Evolutionary conservation across 1,140 invertebrate species (phyloP).

Genomic region (Drosophila novamexicana): DNA sequence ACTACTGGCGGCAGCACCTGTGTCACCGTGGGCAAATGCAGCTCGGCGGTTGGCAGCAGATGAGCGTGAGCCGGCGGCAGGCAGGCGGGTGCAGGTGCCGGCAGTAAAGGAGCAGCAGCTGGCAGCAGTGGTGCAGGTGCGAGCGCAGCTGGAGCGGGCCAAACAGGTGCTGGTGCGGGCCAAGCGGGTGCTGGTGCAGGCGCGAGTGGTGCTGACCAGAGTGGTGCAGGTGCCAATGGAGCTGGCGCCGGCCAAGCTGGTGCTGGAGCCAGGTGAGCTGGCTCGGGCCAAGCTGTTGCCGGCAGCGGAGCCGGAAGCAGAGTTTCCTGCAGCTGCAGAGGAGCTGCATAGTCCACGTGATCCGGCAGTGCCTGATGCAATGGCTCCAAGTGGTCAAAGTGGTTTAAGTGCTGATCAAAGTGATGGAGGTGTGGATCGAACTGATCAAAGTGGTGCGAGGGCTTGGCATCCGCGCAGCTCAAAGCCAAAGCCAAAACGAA

Average conservation of each 20-base stretch:
- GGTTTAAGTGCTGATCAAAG: conserved; percentile 15
- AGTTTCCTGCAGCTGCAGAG: conserved; percentile 40
- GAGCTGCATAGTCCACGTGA: conserved; percentile 62
- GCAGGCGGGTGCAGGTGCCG: conserved; percentile 13
- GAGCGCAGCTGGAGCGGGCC: conserved; percentile 4
- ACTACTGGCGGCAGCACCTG: conserved; percentile 70
- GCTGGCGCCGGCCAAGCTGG: conserved; percentile 13
- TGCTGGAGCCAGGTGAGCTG: conserved; percentile 21
- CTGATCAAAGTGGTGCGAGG: conserved; percentile 61
- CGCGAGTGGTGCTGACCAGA: conserved; percentile 25
- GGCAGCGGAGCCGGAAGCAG: conserved; percentile 41
- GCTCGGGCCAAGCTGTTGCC: conserved; percentile 32
- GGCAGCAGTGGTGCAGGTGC: conserved; percentile 39
- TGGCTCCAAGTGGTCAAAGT: conserved; percentile 36
- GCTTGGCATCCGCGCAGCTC: conserved; percentile 51
- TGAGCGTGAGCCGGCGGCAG: conserved; percentile 47
- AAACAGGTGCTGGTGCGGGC: conserved; percentile 34
- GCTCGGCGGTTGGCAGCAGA: conserved; percentile 47
- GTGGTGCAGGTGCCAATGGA: conserved; percentile 32
- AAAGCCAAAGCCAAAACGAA: conserved; percentile 43
- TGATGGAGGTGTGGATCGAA: conserved; percentile 50
- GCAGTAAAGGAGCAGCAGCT: conserved; percentile 21
- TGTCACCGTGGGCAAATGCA: conserved; percentile 44
- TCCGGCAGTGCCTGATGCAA: conserved; percentile 40
- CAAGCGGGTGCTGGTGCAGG: conserved; percentile 24